These are phyloP conservation scores for Zaprionus tsacasi DNA, from an alignment of 1,140 invertebrate species.

Conservation along the genomic window DNA sequence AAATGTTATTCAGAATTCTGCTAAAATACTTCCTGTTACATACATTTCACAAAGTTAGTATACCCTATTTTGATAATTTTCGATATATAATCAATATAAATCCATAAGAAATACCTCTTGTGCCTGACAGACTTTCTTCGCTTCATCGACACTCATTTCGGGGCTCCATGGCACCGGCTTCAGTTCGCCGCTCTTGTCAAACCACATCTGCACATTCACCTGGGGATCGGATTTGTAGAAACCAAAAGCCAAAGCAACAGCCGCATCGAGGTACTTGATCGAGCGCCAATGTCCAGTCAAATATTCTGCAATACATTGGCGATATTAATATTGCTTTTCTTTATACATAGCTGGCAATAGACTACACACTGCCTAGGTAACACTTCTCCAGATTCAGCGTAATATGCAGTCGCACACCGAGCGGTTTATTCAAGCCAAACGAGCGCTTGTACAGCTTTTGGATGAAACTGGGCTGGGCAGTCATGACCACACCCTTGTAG, in stretches of 20 bases:
- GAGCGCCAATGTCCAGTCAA: constrained; percentile 53
- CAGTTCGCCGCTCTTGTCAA: constrained; percentile 49
- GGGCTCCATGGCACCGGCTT: constrained; percentile 54
- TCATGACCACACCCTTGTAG: neutral
- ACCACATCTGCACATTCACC: constrained; percentile 63
- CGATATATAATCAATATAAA: too few species aligned
- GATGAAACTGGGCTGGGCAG: constrained; percentile 34
- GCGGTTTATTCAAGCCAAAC: constrained; percentile 62
- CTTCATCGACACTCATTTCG: constrained; percentile 58
- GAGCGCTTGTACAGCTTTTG: constrained; percentile 54
- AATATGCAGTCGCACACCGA: constrained; percentile 66
- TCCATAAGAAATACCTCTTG: constrained; percentile 32
- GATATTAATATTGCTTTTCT: neutral
- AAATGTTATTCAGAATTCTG: too few species aligned
- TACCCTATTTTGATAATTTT: too few species aligned
- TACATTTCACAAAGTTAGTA: too few species aligned
- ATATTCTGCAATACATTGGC: constrained; percentile 26
- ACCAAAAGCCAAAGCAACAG: constrained; percentile 70
- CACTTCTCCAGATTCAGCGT: constrained; percentile 69
- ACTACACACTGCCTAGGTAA: constrained; percentile 64
- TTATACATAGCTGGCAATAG: neutral
- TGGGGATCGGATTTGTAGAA: constrained; percentile 64
- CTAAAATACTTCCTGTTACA: too few species aligned
- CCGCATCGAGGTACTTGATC: constrained; percentile 63
- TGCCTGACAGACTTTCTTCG: constrained; percentile 43